Evolutionary conservation across 2,797 vertebrate genomes (phyloP).

Genomic region (Dendrocincla tyrannina): DNA sequence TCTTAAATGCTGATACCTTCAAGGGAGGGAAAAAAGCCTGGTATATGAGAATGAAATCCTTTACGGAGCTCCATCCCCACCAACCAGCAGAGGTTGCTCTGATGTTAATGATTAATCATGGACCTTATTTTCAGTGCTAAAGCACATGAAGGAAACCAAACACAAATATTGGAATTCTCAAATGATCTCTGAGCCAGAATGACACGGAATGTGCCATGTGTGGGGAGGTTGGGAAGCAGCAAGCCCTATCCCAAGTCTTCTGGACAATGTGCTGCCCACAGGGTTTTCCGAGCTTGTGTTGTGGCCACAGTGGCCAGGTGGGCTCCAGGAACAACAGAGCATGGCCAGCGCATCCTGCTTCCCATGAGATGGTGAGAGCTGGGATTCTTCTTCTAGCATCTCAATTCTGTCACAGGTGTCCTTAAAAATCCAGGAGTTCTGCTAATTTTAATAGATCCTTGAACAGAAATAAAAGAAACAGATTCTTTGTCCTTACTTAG

Average conservation of each 20-base stretch:
- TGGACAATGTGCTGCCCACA: neutral
- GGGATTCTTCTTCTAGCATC: neutral
- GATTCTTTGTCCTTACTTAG: neutral
- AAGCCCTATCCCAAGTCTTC: neutral
- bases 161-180: neutral
- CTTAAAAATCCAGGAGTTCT: neutral
- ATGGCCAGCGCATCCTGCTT: neutral
- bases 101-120: conserved; percentile 49
- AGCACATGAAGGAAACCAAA: conserved; percentile 19
- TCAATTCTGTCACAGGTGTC: neutral
- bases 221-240: neutral
- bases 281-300: rapidly evolving
- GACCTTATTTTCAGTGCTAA: conserved; percentile 22
- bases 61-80: neutral
- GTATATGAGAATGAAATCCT: neutral
- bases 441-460: neutral
- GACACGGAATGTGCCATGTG: neutral
- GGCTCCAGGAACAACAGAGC: neutral
- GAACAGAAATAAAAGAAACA: neutral
- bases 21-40: neutral
- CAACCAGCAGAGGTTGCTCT: conserved; percentile 75
- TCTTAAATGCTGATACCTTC: neutral
- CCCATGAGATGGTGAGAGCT: neutral
- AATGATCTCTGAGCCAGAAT: neutral
- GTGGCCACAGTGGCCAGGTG: neutral